phyloP scores from a whole-genome alignment of 2,797 vertebrate genomes.

The Emys orbicularis region DNA sequence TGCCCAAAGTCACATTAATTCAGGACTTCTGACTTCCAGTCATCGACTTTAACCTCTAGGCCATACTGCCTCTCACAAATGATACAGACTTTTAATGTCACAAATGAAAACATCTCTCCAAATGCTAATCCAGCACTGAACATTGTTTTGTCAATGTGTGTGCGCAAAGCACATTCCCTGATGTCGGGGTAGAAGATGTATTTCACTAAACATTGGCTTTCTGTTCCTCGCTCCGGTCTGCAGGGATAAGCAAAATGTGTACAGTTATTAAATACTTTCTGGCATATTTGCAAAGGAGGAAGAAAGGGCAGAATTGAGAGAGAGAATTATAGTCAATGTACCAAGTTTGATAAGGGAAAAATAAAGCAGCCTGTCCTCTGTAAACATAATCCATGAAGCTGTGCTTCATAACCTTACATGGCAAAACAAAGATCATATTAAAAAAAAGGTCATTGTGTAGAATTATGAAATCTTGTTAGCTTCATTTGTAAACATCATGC shows the following conservation, averaged over 20 bases:
- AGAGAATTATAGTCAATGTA: neutral
- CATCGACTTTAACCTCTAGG: neutral
- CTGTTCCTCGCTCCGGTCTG: neutral
- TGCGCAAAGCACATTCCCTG: neutral
- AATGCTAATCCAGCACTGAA: neutral
- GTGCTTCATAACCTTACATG: slow-evolving; percentile 19
- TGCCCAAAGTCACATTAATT: neutral
- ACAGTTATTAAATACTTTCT: neutral
- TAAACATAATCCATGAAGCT: neutral
- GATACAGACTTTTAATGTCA: neutral
- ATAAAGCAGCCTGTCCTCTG: neutral
- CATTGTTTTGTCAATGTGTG: neutral
- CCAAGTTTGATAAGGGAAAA: neutral
- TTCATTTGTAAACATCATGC: slow-evolving; percentile 7
- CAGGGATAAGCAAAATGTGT: neutral
- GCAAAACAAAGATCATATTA: neutral
- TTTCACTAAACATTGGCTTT: neutral
- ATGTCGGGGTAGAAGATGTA: neutral
- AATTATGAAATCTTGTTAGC: slow-evolving; percentile 9
- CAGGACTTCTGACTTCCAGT: neutral
- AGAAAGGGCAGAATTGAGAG: neutral
- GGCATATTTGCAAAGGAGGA: neutral
- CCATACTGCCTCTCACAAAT: neutral
- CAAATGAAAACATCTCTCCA: neutral
- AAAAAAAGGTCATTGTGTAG: neutral